Conservation (phyloP, 2,113 vertebrate genomes). For the Apaloderma vittatum region DNA sequence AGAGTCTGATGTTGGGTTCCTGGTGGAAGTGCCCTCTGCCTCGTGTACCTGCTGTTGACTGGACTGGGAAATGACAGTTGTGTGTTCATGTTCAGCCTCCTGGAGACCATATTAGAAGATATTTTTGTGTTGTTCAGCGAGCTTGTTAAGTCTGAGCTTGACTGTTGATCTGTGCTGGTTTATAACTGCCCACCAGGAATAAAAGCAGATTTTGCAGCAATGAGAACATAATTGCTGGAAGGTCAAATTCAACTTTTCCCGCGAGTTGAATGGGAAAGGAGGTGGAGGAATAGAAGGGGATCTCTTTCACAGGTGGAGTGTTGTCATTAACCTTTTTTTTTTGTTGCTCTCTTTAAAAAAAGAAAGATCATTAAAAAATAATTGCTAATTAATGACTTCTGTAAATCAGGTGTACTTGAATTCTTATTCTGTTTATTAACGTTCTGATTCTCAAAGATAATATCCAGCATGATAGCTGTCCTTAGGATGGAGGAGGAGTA, state of each 20-base stretch:
- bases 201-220: neutral
- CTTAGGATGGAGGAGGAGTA: neutral
- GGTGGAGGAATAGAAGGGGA: neutral
- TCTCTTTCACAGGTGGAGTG: neutral
- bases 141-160: neutral
- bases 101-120: neutral
- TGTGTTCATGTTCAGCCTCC: neutral
- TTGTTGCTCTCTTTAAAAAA: neutral
- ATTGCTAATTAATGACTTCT: neutral
- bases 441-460: neutral
- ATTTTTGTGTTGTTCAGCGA: neutral
- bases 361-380: neutral
- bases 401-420: neutral
- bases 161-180: neutral
- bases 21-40: neutral
- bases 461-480: neutral
- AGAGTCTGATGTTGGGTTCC: neutral
- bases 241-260: neutral
- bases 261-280: neutral
- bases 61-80: neutral
- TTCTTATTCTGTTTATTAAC: neutral
- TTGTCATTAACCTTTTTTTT: neutral
- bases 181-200: neutral
- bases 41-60: rapidly evolving
- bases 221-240: neutral